Base-by-base conservation (phyloP, 2,113 vertebrate genomes). In the Pantherophis guttatus region DNA sequence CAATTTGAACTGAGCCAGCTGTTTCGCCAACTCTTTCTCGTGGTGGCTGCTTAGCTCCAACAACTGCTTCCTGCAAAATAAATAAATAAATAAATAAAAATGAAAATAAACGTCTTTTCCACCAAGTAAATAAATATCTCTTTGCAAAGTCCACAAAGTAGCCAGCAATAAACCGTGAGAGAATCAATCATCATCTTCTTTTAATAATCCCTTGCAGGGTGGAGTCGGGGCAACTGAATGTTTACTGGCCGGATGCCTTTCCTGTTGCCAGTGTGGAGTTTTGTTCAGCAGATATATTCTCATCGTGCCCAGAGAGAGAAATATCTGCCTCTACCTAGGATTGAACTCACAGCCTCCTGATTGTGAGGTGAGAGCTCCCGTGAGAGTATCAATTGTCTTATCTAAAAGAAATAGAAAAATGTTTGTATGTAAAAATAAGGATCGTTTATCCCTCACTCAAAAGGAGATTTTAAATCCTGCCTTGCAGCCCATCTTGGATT, bases 31-130 rank as follows among this genome's bases (percentile, higher is more conserved):
- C 59, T 98, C 98, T 55, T 96, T 95, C 93, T 98, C 97, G 11
- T 98, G 98, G 89, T 96, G 97, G 2, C 94, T 96, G 8, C 87
- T 97, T 2, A 98, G 96, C 5, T 98, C 98, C 94, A 98, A 90
- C 23, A 98, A 75, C 95, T 98, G 98, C 94, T 97, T 98, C 95
- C 98, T 98, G 59, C 12, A 48, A 19, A 50, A 8, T 6, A 50
- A 48, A 19, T 26, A 33, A 8, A 11, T 5, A 53, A n/a, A 8
- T 4, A 65, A 29, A 62, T 62, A 26, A 62, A 62, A 29, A 26
- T 3, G 17, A 65, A 65, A 29, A 29, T 29, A 29, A 65, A 10
- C 26, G 7, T 23, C 29, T 33, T 54, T 3, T 44, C 23, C 24
- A 33, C 50, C 59, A 29, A n/a, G 26, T 3, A 17, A 48, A n/a